These are phyloP conservation scores for Gallinago undulata DNA, from an alignment of 2,113 vertebrate species.

Conservation along the genomic window DNA sequence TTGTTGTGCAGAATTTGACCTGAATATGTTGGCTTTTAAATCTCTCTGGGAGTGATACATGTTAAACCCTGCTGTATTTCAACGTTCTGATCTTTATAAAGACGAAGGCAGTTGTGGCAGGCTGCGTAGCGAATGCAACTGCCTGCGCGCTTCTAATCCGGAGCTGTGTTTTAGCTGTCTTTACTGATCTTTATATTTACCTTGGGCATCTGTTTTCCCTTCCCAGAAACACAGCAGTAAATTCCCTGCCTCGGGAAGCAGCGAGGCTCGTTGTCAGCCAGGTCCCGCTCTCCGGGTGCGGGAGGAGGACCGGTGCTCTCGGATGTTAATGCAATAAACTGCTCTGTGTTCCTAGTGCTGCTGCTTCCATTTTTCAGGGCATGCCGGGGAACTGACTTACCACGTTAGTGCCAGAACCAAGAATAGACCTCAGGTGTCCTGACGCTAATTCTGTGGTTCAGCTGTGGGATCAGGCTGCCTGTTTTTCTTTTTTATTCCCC, in stretches of 20 bases:
- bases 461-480: constrained; percentile 38
- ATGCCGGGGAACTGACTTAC: background rate
- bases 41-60: background rate
- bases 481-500: constrained; percentile 20
- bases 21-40: constrained; percentile 37
- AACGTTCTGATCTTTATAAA: background rate
- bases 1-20: constrained; percentile 35
- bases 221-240: background rate
- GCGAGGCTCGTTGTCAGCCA: background rate
- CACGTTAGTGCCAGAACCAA: constrained; percentile 20
- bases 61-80: background rate
- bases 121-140: background rate
- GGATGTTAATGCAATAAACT: background rate
- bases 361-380: constrained; percentile 29
- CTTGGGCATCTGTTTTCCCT: background rate
- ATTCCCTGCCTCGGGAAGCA: background rate
- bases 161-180: background rate
- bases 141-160: background rate
- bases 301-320: background rate
- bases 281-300: fast-evolving
- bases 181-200: background rate
- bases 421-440: constrained; percentile 58
- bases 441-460: constrained; percentile 45
- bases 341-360: background rate
- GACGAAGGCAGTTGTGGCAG: background rate